Percentiles rank a stretch among this genome's conserved stretches.
Evolutionary conservation across 2,797 vertebrate species (phyloP).

Genomic region (Chiloscyllium punctatum): DNA sequence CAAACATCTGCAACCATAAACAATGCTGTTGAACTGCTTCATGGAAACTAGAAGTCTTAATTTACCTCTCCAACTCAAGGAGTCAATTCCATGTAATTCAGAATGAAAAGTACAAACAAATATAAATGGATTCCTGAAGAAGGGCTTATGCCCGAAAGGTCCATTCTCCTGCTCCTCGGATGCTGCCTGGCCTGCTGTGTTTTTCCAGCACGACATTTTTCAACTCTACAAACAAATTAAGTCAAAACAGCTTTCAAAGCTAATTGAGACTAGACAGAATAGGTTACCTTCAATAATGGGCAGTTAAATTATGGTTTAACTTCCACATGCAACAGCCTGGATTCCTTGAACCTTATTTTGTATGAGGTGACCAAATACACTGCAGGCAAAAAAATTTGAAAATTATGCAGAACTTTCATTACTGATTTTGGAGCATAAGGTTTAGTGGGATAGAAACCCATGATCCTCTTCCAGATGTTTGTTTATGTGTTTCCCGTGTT

Average conservation of each 20-base stretch:
- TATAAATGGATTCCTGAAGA: no score
- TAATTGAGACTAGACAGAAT: background rate
- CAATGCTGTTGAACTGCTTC: background rate
- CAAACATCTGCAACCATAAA: background rate
- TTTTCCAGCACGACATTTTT: no score
- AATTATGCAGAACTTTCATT: background rate
- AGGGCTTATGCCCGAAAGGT: no score
- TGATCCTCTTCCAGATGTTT: background rate
- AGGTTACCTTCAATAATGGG: background rate
- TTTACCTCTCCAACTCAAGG: background rate
- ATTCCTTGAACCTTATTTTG: background rate
- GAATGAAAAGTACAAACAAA: background rate
- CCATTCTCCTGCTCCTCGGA: no score
- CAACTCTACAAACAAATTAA: background rate
- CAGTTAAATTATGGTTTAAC: background rate
- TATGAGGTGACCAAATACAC: background rate
- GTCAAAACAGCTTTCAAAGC: background rate
- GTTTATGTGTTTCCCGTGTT: background rate
- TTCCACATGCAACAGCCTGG: background rate
- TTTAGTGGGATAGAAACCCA: background rate
- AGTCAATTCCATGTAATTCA: background rate
- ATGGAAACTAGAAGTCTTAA: background rate
- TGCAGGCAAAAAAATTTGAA: background rate
- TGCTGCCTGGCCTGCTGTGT: no score
- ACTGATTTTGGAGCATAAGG: background rate